These are phyloP conservation scores for Drosophila subobscura DNA, from an alignment of 1,140 invertebrate species.

Conservation along the genomic window DNA sequence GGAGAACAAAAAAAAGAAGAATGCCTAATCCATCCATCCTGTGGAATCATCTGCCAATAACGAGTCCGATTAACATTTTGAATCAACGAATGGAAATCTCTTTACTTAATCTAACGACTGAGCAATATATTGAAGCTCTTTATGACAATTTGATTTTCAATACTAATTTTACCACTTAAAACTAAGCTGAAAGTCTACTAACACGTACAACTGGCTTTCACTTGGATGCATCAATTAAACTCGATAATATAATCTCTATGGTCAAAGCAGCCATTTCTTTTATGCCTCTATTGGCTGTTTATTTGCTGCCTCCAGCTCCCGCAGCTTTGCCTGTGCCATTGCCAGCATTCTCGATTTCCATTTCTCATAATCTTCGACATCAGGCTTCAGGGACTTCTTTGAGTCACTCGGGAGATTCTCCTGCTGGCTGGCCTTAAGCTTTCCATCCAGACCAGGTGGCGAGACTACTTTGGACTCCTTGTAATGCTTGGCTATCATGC, in stretches of 20 bases:
- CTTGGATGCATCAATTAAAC: background rate
- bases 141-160: background rate
- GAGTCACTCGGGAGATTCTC: slow-evolving; percentile 2
- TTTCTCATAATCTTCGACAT: slow-evolving; percentile 72
- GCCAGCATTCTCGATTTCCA: slow-evolving; percentile 75
- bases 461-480: slow-evolving; percentile 30
- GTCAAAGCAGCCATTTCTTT: background rate
- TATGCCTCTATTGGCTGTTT: background rate
- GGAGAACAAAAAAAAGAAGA: slow-evolving; percentile 13
- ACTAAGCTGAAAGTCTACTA: slow-evolving; percentile 16
- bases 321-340: slow-evolving; percentile 57
- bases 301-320: slow-evolving; percentile 20
- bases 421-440: slow-evolving; percentile 42
- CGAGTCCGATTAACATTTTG: background rate
- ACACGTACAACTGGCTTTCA: slow-evolving; percentile 13
- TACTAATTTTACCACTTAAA: slow-evolving; percentile 1
- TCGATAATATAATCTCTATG: background rate
- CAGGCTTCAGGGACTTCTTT: slow-evolving; percentile 28
- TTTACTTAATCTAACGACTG: background rate
- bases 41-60: background rate
- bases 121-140: too few species aligned
- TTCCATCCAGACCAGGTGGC: slow-evolving; percentile 34
- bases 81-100: background rate
- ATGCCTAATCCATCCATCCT: background rate
- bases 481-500: slow-evolving; percentile 72